A percentile compares a stretch with the other conserved stretches of the same genome.
Evolutionary conservation across 1,140 invertebrate genomes (phyloP).

Genomic region (Prorops nasuta): DNA sequence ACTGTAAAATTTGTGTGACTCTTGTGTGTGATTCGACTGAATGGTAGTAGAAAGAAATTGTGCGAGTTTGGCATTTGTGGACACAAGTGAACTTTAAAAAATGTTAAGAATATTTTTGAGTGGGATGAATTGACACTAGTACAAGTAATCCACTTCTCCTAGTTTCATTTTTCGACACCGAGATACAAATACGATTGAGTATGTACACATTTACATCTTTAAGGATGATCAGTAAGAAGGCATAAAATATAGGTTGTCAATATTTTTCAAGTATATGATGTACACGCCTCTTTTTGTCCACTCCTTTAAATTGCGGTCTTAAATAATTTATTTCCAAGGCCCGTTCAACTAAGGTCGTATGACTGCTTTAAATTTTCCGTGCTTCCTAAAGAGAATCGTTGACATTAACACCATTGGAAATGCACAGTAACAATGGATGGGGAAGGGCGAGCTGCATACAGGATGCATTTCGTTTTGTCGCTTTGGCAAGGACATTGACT

Average conservation of each 20-base stretch:
- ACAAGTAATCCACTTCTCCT: slow-evolving; percentile 12
- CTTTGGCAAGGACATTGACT: slow-evolving; percentile 14
- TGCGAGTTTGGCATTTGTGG: neutral
- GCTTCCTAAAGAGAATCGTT: no score
- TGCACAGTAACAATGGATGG: no score
- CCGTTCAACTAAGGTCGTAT: no score
- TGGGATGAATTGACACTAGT: slow-evolving; percentile 30
- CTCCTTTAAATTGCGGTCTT: no score
- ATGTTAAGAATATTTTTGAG: slow-evolving; percentile 38
- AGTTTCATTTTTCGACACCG: slow-evolving; percentile 16
- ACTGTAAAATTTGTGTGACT: neutral
- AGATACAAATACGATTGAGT: neutral
- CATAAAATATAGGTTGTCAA: slow-evolving; percentile 51
- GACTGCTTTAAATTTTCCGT: no score
- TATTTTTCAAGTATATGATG: no score
- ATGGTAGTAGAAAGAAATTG: slow-evolving; percentile 14
- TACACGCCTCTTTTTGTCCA: no score
- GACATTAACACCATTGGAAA: no score
- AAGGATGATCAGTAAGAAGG: slow-evolving; percentile 39
- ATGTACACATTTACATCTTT: slow-evolving; percentile 10
- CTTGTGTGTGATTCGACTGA: slow-evolving; percentile 5
- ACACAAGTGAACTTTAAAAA: slow-evolving; percentile 13
- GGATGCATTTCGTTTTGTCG: slow-evolving; percentile 28
- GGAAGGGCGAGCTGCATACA: no score
- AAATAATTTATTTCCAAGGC: no score